phyloP scores from a whole-genome alignment of 2,113 vertebrate species.

The Zosterops borbonicus region DNA sequence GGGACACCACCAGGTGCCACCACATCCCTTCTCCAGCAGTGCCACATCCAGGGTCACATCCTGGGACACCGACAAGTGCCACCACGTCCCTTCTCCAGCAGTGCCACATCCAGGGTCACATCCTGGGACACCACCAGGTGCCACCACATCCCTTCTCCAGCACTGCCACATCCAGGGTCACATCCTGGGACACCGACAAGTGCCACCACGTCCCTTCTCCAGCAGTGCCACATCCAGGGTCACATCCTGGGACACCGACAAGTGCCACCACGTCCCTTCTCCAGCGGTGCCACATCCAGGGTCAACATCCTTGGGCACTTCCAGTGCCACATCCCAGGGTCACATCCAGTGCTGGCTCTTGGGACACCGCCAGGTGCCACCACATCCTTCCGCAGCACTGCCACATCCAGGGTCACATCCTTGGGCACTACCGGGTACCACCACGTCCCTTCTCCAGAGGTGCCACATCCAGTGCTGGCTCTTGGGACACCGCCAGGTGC shows the following conservation, averaged over 20 bases:
- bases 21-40: too few species aligned
- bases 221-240: too few species aligned
- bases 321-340: background rate
- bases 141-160: background rate
- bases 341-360: too few species aligned
- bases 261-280: too few species aligned
- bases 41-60: too few species aligned
- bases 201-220: too few species aligned
- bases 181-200: too few species aligned
- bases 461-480: background rate
- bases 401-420: too few species aligned
- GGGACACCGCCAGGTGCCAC: too few species aligned
- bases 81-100: rapidly evolving
- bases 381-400: background rate
- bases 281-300: background rate
- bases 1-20: too few species aligned
- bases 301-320: too few species aligned
- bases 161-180: background rate
- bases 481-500: background rate
- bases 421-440: background rate
- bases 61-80: background rate
- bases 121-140: background rate
- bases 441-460: rapidly evolving
- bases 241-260: too few species aligned
- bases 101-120: background rate